These are phyloP conservation scores for Gerris lacustris DNA, from an alignment of 2,888 invertebrate species.

Conservation along the genomic window DNA sequence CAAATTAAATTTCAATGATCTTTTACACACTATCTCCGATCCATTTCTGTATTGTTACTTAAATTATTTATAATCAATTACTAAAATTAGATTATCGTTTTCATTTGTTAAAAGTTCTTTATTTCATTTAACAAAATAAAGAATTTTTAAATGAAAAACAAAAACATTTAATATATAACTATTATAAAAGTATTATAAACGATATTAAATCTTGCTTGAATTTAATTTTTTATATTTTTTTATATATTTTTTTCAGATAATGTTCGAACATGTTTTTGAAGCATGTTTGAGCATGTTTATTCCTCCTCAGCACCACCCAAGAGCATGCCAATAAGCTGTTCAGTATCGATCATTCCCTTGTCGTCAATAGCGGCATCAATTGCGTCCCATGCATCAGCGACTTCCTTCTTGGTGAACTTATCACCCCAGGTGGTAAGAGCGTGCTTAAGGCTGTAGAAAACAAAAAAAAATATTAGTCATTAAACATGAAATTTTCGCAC, in stretches of 20 bases:
- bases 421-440: slow-evolving; percentile 88
- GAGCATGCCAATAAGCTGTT: slow-evolving; percentile 73
- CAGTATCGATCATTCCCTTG: slow-evolving; percentile 79
- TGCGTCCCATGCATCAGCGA: slow-evolving; percentile 84
- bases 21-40: not conserved
- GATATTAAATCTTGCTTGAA: slow-evolving; percentile 25
- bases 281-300: slow-evolving; percentile 8
- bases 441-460: slow-evolving; percentile 57
- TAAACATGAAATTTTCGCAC: slow-evolving; percentile 4
- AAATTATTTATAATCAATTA: not conserved
- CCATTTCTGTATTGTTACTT: not conserved
- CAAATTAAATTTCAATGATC: no score
- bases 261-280: not conserved
- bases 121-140: not conserved
- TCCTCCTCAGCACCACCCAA: slow-evolving; percentile 77
- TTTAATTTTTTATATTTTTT: slow-evolving; percentile 22
- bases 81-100: not conserved
- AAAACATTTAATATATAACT: not conserved
- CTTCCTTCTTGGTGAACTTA: slow-evolving; percentile 77
- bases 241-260: not conserved
- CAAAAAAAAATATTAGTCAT: slow-evolving; percentile 25
- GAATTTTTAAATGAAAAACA: not conserved
- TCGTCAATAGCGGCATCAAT: slow-evolving; percentile 69
- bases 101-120: not conserved
- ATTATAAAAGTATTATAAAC: slow-evolving; percentile 4